Evolutionary conservation across 2,797 vertebrate genomes (phyloP), one percentile per base, ranked within the genome.

Genomic region (Petrocephalus sullivani): DNA sequence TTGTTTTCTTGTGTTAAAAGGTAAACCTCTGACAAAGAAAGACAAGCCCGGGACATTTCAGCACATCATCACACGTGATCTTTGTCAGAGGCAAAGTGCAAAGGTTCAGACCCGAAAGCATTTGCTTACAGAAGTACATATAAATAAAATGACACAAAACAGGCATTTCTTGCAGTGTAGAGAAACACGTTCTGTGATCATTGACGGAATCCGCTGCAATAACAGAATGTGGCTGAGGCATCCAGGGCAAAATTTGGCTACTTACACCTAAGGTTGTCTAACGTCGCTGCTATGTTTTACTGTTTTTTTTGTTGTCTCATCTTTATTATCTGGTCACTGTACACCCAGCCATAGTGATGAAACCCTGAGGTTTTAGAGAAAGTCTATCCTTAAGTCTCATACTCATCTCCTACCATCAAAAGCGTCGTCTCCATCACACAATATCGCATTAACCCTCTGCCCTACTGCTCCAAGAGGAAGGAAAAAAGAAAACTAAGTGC

Each of bases 201-300:
- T 85, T 33, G 8, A 71, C 82, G 64, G 37, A 71, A 75, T 88
- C 61, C 46, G 86, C 88, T 28, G 90, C 83, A 87, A 89, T 71
- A 84, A 53, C 88, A 85, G n/a, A 81, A 5, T 67, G 64, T 87
- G 60, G 19, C 54, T 89, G 83, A 88, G 89, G 89, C 90, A 90
- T 85, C 85, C 64, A 71, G 88, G 89, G 90, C 85, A 75, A 87
- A 88, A 58, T 90, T 89, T 90, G 89, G 87, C 64, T 75, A 88
- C 19, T 86, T 56, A 28, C 67, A 67, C 53, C 21, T 58, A 33
- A 46, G 28, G 49, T 6, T 87, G n/a, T 85, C 56, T 67, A 51
- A 83, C 86, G 10, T 19, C 53, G 23, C 83, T 16, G 10, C 28
- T 83, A 5, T 87, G 16, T 28, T 51, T 87, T 41, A 49, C 12